Conservation (phyloP, 2,797 vertebrate genomes). For the Sitta carolinensis region DNA sequence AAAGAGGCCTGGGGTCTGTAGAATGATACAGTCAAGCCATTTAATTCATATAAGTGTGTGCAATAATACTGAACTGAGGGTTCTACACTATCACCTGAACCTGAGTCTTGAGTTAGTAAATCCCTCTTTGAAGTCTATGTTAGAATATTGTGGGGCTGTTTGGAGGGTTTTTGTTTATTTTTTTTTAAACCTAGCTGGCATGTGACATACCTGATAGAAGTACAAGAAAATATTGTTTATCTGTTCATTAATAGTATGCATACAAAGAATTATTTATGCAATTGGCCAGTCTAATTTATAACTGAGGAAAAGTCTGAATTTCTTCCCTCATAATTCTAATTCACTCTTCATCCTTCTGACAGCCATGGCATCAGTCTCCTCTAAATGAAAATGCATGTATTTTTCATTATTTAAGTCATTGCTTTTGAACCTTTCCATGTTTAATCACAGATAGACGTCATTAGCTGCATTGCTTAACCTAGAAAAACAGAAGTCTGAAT, state of each 20-base stretch:
- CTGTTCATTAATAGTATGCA: not conserved
- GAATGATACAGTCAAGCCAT: not conserved
- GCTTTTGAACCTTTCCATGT: not conserved
- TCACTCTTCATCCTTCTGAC: not conserved
- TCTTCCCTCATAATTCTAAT: not conserved
- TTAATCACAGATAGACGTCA: not conserved
- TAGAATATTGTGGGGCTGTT: not conserved
- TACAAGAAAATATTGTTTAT: not conserved
- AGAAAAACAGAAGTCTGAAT: not conserved
- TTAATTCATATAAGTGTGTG: not conserved
- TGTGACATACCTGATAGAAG: not conserved
- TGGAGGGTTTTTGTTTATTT: not conserved
- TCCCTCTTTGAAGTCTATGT: not conserved
- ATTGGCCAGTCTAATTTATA: not conserved
- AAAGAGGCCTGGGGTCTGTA: not conserved
- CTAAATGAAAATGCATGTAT: not conserved
- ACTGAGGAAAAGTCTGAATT: not conserved
- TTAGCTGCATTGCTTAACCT: not conserved
- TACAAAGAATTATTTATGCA: not conserved
- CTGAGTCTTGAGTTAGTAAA: not conserved
- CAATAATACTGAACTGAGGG: not conserved
- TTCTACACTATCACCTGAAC: not conserved
- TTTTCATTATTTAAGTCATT: not conserved
- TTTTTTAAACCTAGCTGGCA: not conserved
- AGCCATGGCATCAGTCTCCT: not conserved